Evolutionary conservation across 2,797 vertebrate genomes (phyloP).

Genomic region (Chanos chanos): DNA sequence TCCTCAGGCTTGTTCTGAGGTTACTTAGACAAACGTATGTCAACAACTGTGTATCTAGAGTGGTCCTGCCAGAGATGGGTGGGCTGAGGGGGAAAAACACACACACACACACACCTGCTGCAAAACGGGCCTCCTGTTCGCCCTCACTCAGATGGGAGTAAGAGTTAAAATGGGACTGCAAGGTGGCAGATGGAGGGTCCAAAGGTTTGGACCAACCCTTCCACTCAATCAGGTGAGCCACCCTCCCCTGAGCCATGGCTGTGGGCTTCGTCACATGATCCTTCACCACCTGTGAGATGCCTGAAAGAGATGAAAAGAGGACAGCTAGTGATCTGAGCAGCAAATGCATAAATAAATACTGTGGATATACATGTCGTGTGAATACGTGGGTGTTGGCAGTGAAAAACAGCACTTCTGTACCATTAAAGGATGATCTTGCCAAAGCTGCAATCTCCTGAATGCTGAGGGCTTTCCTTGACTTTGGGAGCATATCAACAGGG

Average conservation of each 20-base stretch:
- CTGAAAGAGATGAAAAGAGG: slow-evolving; percentile 52
- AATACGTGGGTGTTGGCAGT: neutral
- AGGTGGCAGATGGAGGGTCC: slow-evolving; percentile 69
- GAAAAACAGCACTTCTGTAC: slow-evolving; percentile 58
- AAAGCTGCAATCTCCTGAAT: slow-evolving; percentile 97
- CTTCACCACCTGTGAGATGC: slow-evolving; percentile 95
- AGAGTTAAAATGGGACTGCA: slow-evolving; percentile 89
- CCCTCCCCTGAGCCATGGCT: slow-evolving; percentile 94
- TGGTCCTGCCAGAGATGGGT: neutral
- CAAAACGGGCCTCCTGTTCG: slow-evolving; percentile 97
- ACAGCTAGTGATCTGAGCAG: neutral
- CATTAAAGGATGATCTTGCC: slow-evolving; percentile 93
- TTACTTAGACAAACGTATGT: too few relatives aligned
- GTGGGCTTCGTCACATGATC: slow-evolving; percentile 98
- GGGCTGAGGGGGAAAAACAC: neutral
- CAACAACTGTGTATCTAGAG: too few relatives aligned
- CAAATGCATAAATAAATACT: neutral
- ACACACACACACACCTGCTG: slow-evolving; percentile 78
- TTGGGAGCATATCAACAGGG: slow-evolving; percentile 94
- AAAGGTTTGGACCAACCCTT: slow-evolving; percentile 95
- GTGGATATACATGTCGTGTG: neutral
- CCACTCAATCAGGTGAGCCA: slow-evolving; percentile 98
- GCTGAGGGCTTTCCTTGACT: slow-evolving; percentile 91
- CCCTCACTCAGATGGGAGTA: slow-evolving; percentile 94
- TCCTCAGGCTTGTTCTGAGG: too few relatives aligned